Conservation (phyloP, 2,888 invertebrate species). For the Zeuzera pyrina region DNA sequence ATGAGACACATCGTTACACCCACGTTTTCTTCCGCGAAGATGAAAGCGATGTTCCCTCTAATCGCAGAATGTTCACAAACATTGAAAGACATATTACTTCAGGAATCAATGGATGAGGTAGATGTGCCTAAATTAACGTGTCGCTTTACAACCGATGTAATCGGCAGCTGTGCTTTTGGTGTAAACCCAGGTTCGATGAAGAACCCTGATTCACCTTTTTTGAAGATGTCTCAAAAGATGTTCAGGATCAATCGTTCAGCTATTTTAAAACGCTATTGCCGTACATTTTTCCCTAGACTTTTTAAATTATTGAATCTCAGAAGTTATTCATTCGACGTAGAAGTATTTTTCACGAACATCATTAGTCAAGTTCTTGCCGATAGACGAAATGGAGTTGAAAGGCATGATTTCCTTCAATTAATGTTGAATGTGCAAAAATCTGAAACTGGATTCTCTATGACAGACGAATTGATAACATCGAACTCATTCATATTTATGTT, state of each 20-base stretch:
- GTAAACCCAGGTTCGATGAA: constrained; percentile 54
- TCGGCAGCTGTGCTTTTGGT: constrained; percentile 63
- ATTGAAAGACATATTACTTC: constrained; percentile 33
- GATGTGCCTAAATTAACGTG: constrained; percentile 51
- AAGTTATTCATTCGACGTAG: constrained; percentile 52
- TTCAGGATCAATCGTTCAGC: constrained; percentile 47
- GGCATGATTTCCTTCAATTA: constrained; percentile 60
- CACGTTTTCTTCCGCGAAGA: constrained; percentile 64
- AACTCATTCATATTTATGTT: constrained; percentile 68
- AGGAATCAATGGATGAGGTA: constrained; percentile 35
- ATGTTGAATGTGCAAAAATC: constrained; percentile 60
- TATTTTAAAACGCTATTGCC: constrained; percentile 54
- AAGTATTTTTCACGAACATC: constrained; percentile 49
- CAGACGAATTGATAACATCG: constrained; percentile 61
- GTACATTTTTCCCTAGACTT: constrained; percentile 52
- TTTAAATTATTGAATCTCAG: constrained; percentile 58
- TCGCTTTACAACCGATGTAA: constrained; percentile 60
- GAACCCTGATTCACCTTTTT: constrained; percentile 51
- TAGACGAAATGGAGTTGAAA: constrained; percentile 39
- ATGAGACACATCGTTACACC: constrained; percentile 62
- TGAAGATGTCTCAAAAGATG: constrained; percentile 62
- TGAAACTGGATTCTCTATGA: constrained; percentile 47
- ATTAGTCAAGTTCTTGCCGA: constrained; percentile 55
- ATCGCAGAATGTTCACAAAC: constrained; percentile 51
- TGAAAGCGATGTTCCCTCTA: constrained; percentile 66